Evolutionary conservation across 2,888 invertebrate genomes (phyloP).

Genomic region (Calameuta pallipes): DNA sequence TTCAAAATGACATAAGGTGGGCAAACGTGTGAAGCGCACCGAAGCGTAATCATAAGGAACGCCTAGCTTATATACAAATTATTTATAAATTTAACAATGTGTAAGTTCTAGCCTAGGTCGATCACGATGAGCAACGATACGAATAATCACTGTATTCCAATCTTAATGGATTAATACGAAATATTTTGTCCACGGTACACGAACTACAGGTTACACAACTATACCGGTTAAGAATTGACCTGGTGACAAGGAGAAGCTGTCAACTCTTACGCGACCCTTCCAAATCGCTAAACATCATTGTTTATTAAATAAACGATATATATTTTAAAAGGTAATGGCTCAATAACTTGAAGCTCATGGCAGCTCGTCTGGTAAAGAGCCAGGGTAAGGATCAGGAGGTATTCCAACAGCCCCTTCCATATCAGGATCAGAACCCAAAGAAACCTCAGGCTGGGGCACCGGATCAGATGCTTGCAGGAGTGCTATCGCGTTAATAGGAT

Average conservation of each 20-base stretch:
- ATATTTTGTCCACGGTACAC: no score
- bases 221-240: constrained; percentile 30
- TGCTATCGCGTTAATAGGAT: constrained; percentile 61
- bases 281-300: neutral
- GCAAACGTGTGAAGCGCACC: neutral
- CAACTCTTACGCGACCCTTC: constrained; percentile 4
- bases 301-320: constrained; percentile 20
- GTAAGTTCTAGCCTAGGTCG: constrained; percentile 30
- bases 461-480: constrained; percentile 61
- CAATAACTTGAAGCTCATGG: constrained; percentile 33
- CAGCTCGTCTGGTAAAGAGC: constrained; percentile 56
- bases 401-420: constrained; percentile 64
- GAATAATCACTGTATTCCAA: no score
- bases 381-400: constrained; percentile 53
- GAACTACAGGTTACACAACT: neutral
- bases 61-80: constrained; percentile 21
- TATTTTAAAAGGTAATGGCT: constrained; percentile 25
- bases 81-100: constrained; percentile 3
- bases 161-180: no score
- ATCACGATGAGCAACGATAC: constrained; percentile 24
- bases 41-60: constrained; percentile 30
- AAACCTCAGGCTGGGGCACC: constrained; percentile 46
- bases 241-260: constrained; percentile 26
- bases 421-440: constrained; percentile 53
- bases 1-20: neutral